Percentiles rank a stretch among this genome's conserved stretches.
phyloP scores from a whole-genome alignment of 2,797 vertebrate species.

The Carapus acus region DNA sequence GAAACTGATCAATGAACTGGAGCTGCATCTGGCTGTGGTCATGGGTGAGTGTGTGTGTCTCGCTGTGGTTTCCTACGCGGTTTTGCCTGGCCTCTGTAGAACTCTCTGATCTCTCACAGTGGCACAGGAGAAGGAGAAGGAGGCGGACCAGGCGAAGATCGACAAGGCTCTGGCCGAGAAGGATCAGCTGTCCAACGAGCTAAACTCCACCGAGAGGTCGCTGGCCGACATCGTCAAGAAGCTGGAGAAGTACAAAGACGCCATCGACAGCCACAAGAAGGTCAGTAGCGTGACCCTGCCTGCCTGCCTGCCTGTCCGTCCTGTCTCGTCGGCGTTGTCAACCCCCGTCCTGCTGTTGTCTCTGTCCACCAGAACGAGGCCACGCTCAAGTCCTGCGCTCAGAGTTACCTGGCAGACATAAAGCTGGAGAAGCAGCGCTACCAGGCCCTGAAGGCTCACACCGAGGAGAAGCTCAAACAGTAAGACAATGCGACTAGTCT shows the following conservation, averaged over 20 bases:
- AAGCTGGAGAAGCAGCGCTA: constrained; percentile 88
- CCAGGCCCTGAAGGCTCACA: constrained; percentile 86
- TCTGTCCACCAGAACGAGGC: constrained; percentile 81
- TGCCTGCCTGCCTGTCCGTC: background rate
- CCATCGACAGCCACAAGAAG: constrained; percentile 83
- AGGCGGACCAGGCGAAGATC: constrained; percentile 67
- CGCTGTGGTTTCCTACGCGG: too few species aligned
- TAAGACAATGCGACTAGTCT: constrained; percentile 65
- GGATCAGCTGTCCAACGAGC: constrained; percentile 77
- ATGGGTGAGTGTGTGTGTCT: constrained; percentile 68
- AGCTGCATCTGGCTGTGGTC: constrained; percentile 75
- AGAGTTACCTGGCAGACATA: constrained; percentile 78
- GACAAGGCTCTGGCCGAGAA: constrained; percentile 75
- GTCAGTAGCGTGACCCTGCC: constrained; percentile 48
- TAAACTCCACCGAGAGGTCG: constrained; percentile 82
- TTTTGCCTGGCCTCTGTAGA: too few species aligned
- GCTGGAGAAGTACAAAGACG: constrained; percentile 87
- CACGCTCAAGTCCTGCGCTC: constrained; percentile 82
- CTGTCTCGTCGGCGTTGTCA: background rate
- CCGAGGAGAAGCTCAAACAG: constrained; percentile 85
- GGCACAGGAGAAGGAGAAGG: constrained; percentile 76
- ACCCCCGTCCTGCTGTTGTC: too few species aligned
- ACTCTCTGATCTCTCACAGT: constrained; percentile 56
- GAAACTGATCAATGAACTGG: constrained; percentile 82
- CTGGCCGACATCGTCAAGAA: constrained; percentile 87